Percentiles rank a stretch among this genome's conserved stretches.
These are phyloP conservation scores for Xenotilapia flavipinnis DNA, from an alignment of 2,113 vertebrate genomes.

Conservation along the genomic window DNA sequence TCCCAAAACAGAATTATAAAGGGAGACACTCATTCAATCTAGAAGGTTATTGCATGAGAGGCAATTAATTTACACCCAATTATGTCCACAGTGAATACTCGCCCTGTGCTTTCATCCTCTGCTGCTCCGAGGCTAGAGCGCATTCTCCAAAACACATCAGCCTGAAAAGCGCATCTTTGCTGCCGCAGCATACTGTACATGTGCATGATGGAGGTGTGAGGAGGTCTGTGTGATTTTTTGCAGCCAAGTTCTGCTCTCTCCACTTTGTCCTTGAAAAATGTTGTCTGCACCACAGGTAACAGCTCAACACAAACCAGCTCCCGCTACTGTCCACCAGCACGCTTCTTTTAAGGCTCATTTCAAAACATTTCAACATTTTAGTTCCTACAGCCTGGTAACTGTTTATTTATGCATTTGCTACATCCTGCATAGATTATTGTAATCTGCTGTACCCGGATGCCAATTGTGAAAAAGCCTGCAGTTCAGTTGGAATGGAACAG, in stretches of 20 bases:
- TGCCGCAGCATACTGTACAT: background rate
- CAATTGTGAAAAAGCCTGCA: background rate
- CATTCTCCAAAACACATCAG: background rate
- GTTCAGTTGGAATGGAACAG: background rate
- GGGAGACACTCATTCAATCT: background rate
- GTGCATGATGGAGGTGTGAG: background rate
- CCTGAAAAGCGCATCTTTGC: background rate
- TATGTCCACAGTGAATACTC: background rate
- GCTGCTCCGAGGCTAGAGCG: background rate
- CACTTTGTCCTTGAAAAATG: constrained; percentile 5
- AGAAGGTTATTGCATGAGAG: constrained; percentile 11
- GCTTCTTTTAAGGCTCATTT: background rate
- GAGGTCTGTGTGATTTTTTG: background rate
- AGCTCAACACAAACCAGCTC: background rate
- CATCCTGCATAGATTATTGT: background rate
- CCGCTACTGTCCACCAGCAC: background rate
- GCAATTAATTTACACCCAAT: constrained; percentile 21
- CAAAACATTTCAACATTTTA: background rate
- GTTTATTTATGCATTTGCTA: background rate
- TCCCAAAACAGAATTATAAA: background rate
- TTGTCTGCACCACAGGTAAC: background rate
- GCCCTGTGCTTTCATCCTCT: background rate
- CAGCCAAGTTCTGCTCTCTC: background rate
- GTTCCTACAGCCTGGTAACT: background rate
- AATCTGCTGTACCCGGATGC: background rate